Conservation (phyloP, 2,888 invertebrate species). For the Taphrorychus bicolor region DNA sequence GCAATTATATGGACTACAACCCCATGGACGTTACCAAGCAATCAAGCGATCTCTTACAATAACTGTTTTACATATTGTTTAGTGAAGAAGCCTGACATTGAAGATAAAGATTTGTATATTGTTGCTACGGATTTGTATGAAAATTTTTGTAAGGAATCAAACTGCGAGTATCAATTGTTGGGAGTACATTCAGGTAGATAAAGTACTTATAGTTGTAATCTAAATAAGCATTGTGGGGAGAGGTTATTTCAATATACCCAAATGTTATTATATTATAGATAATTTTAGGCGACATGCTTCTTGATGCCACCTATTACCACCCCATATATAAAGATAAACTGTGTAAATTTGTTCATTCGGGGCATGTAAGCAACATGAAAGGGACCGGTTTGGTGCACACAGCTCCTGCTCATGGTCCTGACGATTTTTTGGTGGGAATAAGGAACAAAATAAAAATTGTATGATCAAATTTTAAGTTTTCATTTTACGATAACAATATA, state of each 20-base stretch:
- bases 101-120: conserved; percentile 63
- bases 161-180: conserved; percentile 54
- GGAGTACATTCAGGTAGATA: conserved; percentile 57
- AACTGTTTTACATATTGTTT: conserved; percentile 70
- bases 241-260: not conserved
- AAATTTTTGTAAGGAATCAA: conserved; percentile 60
- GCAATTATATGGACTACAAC: conserved; percentile 98
- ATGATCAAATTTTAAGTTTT: not conserved
- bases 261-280: not conserved
- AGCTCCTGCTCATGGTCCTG: conserved; percentile 96
- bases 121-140: conserved; percentile 68
- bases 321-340: conserved; percentile 65
- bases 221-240: too few species aligned
- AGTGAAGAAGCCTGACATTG: conserved; percentile 59
- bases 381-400: conserved; percentile 98
- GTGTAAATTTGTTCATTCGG: conserved; percentile 74
- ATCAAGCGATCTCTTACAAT: conserved; percentile 86
- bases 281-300: conserved; percentile 64
- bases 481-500: not conserved
- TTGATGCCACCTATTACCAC: conserved; percentile 69
- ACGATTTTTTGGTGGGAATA: conserved; percentile 88
- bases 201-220: not conserved
- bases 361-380: conserved; percentile 80
- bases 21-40: conserved; percentile 96
- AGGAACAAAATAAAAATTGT: conserved; percentile 71